A percentile compares a stretch with the other conserved stretches of the same genome.
These are phyloP conservation scores for Lineus longissimus DNA, from an alignment of 1,140 invertebrate species.

Conservation along the genomic window DNA sequence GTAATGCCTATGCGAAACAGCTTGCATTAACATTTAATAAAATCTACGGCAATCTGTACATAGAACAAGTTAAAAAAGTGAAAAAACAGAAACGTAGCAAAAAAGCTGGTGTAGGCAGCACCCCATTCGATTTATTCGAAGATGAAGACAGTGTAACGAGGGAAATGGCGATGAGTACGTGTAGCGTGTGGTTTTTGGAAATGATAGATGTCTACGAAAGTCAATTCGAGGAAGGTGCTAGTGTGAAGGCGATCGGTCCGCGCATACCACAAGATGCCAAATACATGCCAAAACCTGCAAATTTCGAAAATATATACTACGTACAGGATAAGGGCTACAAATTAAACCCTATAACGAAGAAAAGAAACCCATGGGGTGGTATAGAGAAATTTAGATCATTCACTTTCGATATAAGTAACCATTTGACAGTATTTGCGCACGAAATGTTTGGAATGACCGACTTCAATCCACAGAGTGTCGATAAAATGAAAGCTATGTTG, in stretches of 20 bases:
- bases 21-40: neutral
- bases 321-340: constrained; percentile 1
- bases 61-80: constrained; percentile 5
- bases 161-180: constrained; percentile 4
- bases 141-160: constrained; percentile 7
- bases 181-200: constrained; percentile 8
- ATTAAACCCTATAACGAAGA: constrained; percentile 5
- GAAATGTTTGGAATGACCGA: constrained; percentile 5
- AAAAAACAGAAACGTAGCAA: constrained; percentile 4
- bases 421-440: constrained; percentile 5
- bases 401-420: constrained; percentile 1
- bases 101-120: constrained; percentile 1
- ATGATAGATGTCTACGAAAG: constrained; percentile 2
- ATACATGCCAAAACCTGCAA: constrained; percentile 4
- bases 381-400: neutral
- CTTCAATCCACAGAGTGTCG: constrained; percentile 3
- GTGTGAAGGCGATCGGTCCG: neutral
- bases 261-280: constrained; percentile 4
- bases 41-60: constrained; percentile 6
- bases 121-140: neutral
- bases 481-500: constrained; percentile 8
- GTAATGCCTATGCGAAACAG: constrained; percentile 2
- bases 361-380: neutral
- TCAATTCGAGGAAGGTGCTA: constrained; percentile 6
- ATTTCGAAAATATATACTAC: constrained; percentile 6